These are phyloP conservation scores for Chunga burmeisteri DNA, from an alignment of 2,113 vertebrate genomes.

Conservation along the genomic window DNA sequence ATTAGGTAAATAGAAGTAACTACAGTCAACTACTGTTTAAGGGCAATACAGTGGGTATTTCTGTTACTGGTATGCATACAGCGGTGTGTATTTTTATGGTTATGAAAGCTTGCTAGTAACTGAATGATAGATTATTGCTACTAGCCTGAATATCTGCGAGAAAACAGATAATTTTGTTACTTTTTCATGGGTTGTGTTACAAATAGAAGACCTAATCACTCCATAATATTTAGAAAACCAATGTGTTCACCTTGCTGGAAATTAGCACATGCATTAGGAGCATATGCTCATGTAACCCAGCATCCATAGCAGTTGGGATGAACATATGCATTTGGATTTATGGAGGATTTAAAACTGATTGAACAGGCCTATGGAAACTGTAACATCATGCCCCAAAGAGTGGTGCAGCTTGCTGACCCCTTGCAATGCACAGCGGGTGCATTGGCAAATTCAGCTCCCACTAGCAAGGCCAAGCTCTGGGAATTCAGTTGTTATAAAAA, in stretches of 20 bases:
- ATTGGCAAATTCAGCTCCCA: neutral
- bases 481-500: neutral
- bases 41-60: neutral
- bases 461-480: neutral
- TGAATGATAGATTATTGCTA: neutral
- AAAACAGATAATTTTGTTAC: neutral
- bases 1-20: neutral
- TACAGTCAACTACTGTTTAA: neutral
- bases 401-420: neutral
- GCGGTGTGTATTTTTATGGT: neutral
- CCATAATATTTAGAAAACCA: neutral
- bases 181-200: neutral
- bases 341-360: neutral
- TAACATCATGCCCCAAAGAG: too few species aligned
- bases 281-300: rapidly evolving
- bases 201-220: neutral
- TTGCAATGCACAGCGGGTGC: rapidly evolving
- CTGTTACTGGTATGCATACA: neutral
- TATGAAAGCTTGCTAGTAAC: neutral
- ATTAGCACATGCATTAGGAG: rapidly evolving
- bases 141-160: neutral
- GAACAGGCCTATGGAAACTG: neutral
- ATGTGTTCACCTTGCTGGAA: neutral
- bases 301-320: neutral
- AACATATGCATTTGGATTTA: neutral